Evolutionary conservation across 2,888 invertebrate genomes (phyloP), one percentile per base, ranked within the genome.

Genomic region (Bombylius major): DNA sequence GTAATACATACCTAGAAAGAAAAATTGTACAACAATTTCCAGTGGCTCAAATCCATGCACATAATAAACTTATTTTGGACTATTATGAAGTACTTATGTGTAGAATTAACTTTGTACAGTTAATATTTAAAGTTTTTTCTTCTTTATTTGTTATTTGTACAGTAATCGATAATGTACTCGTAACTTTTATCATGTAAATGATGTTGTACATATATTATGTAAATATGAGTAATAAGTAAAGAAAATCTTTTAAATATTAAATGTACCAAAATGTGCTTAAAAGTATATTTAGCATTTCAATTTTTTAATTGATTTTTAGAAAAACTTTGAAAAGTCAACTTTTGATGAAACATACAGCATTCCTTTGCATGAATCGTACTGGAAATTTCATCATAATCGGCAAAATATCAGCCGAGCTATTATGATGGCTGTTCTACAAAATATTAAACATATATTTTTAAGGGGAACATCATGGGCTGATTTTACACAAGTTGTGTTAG

Each of bases 401-500:
- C 70, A 75, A 58, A 73, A 75, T 51, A 85, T 93, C 0, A 85
- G 82, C 47, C 77, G 91, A 44, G 81, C 83, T 58, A 84, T 87
- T 42, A 77, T 98, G 66, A 94, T 98, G 96, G 80, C 93, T n/a
- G 88, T 91, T 0, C 77, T 98, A 58, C 92, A 94, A 68, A 87
- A 89, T 65, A 76, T 98, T 0, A 85, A 89, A 58, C 82, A 86
- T 61, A 79, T 95, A 59, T 80, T 89, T 49, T 77, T 97, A 47
- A 78, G 90, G 51, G 89, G 85, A 4, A 82, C 85, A 0, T 79
- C 82, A 57, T 78, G 81, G 58, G 76, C 80, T 1, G 81, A 82
- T 59, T 82, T 82, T 62, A 75, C 77, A 11, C 76, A 75, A 70
- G 78, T 80, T 51, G 77, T 76, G 83, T 82, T 73, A 70, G 76